These are phyloP conservation scores for Oscheius myriophilus DNA, from an alignment of 2,888 invertebrate species.

Conservation along the genomic window DNA sequence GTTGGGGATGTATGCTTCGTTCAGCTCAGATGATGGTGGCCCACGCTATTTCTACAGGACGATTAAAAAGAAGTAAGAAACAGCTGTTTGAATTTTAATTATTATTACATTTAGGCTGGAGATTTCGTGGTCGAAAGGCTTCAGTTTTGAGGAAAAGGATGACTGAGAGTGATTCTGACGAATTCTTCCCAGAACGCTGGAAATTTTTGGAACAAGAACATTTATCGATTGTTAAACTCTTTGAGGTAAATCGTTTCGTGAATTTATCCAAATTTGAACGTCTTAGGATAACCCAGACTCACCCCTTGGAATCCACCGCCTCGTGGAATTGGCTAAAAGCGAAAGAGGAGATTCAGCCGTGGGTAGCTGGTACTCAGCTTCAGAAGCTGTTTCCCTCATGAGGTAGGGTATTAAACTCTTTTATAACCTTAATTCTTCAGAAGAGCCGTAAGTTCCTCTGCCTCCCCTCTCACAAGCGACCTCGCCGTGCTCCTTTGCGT, in stretches of 20 bases:
- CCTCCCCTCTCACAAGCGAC: slow-evolving; percentile 45
- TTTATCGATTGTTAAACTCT: slow-evolving; percentile 49
- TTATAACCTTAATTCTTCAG: slow-evolving; percentile 36
- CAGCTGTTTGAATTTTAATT: not conserved
- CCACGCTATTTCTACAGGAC: slow-evolving; percentile 85
- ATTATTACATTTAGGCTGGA: slow-evolving; percentile 28
- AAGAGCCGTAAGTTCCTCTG: slow-evolving; percentile 46
- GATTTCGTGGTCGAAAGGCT: slow-evolving; percentile 31
- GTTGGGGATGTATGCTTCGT: slow-evolving; percentile 90
- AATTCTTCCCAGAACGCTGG: too few relatives aligned
- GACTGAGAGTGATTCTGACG: not conserved
- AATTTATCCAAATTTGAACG: not conserved
- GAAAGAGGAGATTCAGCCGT: slow-evolving; percentile 46
- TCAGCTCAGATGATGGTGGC: slow-evolving; percentile 92
- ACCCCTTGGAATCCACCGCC: slow-evolving; percentile 54
- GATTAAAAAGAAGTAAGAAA: slow-evolving; percentile 81
- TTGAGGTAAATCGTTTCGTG: slow-evolving; percentile 36
- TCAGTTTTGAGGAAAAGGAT: slow-evolving; percentile 22
- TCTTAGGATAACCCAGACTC: slow-evolving; percentile 40
- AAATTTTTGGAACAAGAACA: slow-evolving; percentile 29
- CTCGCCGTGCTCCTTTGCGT: slow-evolving; percentile 48
- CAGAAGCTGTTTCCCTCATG: slow-evolving; percentile 53
- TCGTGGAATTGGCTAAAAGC: slow-evolving; percentile 41
- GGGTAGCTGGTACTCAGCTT: slow-evolving; percentile 62
- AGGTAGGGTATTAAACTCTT: slow-evolving; percentile 27